Base-by-base conservation (phyloP, 2,797 vertebrate species). In the Gymnodraco acuticeps region DNA sequence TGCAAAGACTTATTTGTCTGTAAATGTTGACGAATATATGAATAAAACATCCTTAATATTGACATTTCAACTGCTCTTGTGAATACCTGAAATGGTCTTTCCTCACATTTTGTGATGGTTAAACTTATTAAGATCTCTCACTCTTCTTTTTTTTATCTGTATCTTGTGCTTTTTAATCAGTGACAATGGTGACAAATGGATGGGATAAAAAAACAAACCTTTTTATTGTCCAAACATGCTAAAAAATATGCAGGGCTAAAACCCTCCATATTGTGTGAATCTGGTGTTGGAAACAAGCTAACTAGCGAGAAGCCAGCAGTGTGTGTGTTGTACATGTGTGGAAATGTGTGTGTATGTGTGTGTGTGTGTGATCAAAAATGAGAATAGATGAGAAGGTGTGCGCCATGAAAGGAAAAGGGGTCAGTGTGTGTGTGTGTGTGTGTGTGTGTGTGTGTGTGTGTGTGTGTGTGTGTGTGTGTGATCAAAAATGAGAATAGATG, bases 261-360 rank as follows among this genome's bases (percentile, higher is more conserved):
- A 20, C 27, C 41, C 20, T 73, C 67, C 71, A 67, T 86, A 73
- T 80, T 80, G 69, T 68, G 42, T 59, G 55, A 75, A 66, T 85
- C 73, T 69, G 59, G 31, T 61, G 50, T 63, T 52, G 20, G 27
- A 68, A 71, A 74, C 53, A 59, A 74, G 42, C 19, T 55, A 14
- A 69, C 43, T 10, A 19, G 3, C 5, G 0, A 41, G 58, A 48
- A 73, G 8, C 53, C 59, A 72, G 54, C 42, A 20, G 53, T 68
- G 55, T 59, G 10, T 59, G 0, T 62, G 46, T 48, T 4, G 33
- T 62, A 13, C n/a, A 6, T 50, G 51, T 64, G 31, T 27, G n/a
- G 3, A 23, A 1, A 11, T n/a, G 31, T 61, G 41, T 42, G 5
- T 33, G 33, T 33, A 23, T 62, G 20, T 60, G 59, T 62, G 50